Base-by-base conservation (phyloP, 92 coral and sea anemone genomes). In the Paragorgia papillata region DNA sequence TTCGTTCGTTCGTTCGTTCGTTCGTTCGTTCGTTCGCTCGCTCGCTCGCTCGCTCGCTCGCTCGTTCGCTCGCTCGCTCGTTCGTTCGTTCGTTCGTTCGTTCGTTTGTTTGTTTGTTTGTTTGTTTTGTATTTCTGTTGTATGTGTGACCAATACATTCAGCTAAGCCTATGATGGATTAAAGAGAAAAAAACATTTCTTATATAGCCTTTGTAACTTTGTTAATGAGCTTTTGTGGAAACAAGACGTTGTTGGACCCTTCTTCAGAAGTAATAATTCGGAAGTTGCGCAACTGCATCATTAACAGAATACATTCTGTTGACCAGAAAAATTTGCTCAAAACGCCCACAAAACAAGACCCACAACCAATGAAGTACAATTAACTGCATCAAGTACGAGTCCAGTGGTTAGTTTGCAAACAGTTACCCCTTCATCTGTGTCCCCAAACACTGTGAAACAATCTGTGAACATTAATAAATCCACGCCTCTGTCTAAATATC, bases 211-310 rank as follows among this genome's bases (percentile, higher is more conserved):
- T 66, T 24, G 20, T 66, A 35, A 41, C 60, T 29, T 69, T 69
- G 76, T 35, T 69, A 69, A 69, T 48, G 59, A 7, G 76, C 34
- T 69, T 69, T 51, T 69, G 76, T 69, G 76, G 76, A 69, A 25
- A 56, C 35, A 69, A 69, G 59, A 24, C 43, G 24, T 43, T 51
- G 43, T 34, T 48, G 35, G 76, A 69, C 31, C 59, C 51, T 18
- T 46, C 59, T 41, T 41, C 76, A 41, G 33, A 41, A 48, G 59
- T 20, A 69, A 27, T 26, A 43, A 32, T 69, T 22, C 31, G 76
- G 56, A 41, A 19, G 43, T 41, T 69, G 59, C 61, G 76, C 30
- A 18, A 49, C 12, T n/a, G 19, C 59, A 28, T 69, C 24, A 46
- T 69, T 26, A 48, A 69, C 20, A 41, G 33, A n/a, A 43, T 41